Base-by-base conservation (phyloP, 2,113 vertebrate species). In the Gnathonemus echidnorhynchus region DNA sequence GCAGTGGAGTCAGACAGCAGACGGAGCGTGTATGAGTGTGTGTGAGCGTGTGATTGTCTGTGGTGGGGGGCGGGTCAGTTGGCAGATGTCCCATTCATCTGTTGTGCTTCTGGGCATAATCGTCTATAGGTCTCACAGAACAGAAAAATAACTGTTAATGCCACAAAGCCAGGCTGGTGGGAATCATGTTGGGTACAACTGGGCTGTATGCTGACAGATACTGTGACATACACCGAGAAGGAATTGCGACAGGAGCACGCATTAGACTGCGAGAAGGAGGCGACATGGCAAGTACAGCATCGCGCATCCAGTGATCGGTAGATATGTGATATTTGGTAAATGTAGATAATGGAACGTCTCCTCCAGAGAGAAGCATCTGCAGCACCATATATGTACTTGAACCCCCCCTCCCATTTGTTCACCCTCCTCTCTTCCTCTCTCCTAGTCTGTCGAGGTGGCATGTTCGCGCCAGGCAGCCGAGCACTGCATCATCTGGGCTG, bases 401-500 rank as follows among this genome's bases (percentile, higher is more conserved):
- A 35, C 42, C 49, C 46, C 48, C 45, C 56, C 42, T 9, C 2
- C 21, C 31, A 48, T 46, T 42, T 58, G 4, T 42, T 87, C 39
- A n/a, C 53, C 90, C 88, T 50, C 86, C 52, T 39, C 90, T 90
- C 52, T 83, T 50, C 87, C 56, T 45, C 90, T 90, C 52, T 77
- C 45, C 56, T 53, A 56, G 45, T 87, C 90, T 88, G 89, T 90
- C 39, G 53, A 66, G 87, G 53, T 66, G 52, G 87, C 52, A 42
- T 50, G 35, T 42, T 88, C 39, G 35, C 87, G 56, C 53, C 87
- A 62, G 86, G 49, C 66, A 80, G 35, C 80, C 2, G 62, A 42
- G 88, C 88, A 92, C 93, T 94, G 95, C 95, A 95, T 95, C 95
- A 95, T 58, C 90, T 91, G 90, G 88, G 90, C 93, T 84, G 94